Evolutionary conservation across 2,888 invertebrate genomes (phyloP).

Genomic region (Nycteola revayana): DNA sequence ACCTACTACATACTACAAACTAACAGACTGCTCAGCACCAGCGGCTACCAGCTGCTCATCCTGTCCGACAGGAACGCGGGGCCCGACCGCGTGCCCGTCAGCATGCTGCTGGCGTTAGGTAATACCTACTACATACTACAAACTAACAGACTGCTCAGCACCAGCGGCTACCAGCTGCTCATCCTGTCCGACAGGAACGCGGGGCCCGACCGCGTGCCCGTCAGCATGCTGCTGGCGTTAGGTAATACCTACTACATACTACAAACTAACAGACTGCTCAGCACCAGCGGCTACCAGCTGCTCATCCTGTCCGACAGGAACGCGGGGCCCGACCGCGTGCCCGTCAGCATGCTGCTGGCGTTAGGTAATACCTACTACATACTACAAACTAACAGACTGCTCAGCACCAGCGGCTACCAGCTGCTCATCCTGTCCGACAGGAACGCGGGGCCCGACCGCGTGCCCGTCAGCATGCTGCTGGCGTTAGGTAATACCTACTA

Average conservation of each 20-base stretch:
- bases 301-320: neutral
- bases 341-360: neutral
- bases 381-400: neutral
- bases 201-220: neutral
- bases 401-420: neutral
- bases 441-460: neutral
- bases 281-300: neutral
- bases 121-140: neutral
- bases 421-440: neutral
- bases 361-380: neutral
- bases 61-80: neutral
- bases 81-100: neutral
- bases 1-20: neutral
- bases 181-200: neutral
- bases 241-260: neutral
- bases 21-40: neutral
- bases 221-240: neutral
- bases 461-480: constrained; percentile 76
- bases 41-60: neutral
- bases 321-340: neutral
- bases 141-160: neutral
- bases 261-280: neutral
- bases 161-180: neutral
- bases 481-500: constrained; percentile 83
- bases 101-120: neutral